A percentile compares a stretch with the other conserved stretches of the same genome.
phyloP scores from a whole-genome alignment of 2,797 vertebrate genomes.

The Darevskia nairensis region DNA sequence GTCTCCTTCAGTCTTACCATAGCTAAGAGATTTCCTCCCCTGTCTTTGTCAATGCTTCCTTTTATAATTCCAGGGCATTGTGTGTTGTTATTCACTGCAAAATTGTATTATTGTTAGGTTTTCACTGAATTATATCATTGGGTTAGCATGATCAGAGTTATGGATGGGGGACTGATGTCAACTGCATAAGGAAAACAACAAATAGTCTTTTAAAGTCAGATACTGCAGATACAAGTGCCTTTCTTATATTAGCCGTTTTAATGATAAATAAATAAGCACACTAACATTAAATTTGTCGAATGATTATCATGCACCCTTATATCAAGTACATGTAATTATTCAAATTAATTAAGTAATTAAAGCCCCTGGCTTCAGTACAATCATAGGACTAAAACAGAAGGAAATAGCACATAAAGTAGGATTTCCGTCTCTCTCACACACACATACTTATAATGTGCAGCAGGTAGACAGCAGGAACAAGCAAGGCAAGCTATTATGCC shows the following conservation, averaged over 20 bases:
- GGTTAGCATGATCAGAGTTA: not conserved
- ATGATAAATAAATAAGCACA: not conserved
- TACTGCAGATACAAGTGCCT: not conserved
- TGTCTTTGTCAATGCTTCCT: not conserved
- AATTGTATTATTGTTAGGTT: not conserved
- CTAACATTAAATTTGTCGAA: not conserved
- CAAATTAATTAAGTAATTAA: not conserved
- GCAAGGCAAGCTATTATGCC: not conserved
- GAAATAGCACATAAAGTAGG: too few relatives aligned
- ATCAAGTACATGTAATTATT: not conserved
- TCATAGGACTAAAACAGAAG: not conserved
- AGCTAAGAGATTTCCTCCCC: not conserved
- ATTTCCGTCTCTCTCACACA: too few relatives aligned
- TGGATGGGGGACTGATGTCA: not conserved
- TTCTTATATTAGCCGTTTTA: not conserved
- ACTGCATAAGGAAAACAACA: conserved; percentile 10
- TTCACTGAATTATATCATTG: conserved; percentile 27
- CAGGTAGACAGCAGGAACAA: not conserved
- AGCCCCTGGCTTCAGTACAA: not conserved
- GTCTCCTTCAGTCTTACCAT: not conserved
- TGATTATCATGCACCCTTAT: conserved; percentile 8
- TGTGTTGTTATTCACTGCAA: conserved; percentile 16
- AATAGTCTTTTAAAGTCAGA: conserved; percentile 12
- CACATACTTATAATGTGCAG: not conserved
- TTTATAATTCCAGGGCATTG: conserved; percentile 8